Evolutionary conservation across 92 coral and sea anemone species (phyloP).

Genomic region (Umimayanthus kanabou): DNA sequence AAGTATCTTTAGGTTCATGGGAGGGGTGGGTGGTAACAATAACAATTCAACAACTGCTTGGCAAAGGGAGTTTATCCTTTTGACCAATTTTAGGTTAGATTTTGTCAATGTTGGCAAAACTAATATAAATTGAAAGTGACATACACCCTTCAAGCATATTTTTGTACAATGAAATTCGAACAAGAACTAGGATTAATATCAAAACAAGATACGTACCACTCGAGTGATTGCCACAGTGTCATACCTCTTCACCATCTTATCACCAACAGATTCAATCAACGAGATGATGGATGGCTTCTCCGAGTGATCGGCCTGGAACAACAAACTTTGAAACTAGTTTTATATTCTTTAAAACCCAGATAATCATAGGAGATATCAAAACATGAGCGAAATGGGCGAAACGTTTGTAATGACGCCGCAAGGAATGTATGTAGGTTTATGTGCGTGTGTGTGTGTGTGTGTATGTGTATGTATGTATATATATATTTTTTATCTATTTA

Average conservation of each 20-base stretch:
- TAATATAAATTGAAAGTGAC: background rate
- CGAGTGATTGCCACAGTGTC: conserved; percentile 88
- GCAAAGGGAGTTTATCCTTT: background rate
- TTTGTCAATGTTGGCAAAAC: background rate
- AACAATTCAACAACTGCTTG: background rate
- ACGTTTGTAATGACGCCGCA: no score
- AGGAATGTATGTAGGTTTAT: no score
- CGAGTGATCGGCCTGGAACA: conserved; percentile 89
- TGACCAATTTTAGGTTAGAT: background rate
- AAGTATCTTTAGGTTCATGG: no score
- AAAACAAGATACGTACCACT: conserved; percentile 51
- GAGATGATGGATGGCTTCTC: conserved; percentile 94
- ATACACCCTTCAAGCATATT: background rate
- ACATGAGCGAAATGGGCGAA: no score
- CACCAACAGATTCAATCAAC: conserved; percentile 67
- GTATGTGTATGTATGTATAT: no score
- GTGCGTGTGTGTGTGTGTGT: no score
- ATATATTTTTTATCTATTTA: no score
- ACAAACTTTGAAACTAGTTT: background rate
- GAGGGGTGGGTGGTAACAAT: no score
- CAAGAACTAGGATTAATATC: background rate
- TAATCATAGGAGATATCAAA: no score
- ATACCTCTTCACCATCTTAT: conserved; percentile 85
- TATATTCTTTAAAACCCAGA: background rate
- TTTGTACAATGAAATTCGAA: no score